Percentiles rank a stretch among this genome's conserved stretches.
Evolutionary conservation across 2,888 invertebrate genomes (phyloP).

Genomic region (Sclerodermus sp.): DNA sequence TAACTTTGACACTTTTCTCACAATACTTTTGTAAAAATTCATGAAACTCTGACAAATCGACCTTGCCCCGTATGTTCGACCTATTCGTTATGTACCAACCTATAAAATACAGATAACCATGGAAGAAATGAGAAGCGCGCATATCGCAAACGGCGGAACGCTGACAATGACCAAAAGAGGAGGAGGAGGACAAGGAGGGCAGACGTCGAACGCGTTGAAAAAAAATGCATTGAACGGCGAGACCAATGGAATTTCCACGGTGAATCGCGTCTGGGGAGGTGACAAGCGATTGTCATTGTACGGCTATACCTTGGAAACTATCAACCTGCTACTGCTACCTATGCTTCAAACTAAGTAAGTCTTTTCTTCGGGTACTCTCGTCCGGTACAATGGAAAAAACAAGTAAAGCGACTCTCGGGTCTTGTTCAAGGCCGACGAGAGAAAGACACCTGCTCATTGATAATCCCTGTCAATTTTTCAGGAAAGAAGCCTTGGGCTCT

Average conservation of each 20-base stretch:
- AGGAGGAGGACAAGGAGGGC: too few relatives aligned
- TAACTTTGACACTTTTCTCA: too few relatives aligned
- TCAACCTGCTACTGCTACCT: conserved; percentile 89
- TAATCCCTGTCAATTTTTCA: conserved; percentile 50
- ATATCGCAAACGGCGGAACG: conserved; percentile 56
- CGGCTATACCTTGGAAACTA: conserved; percentile 93
- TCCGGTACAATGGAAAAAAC: too few relatives aligned
- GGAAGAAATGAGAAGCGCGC: conserved; percentile 74
- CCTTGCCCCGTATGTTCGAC: too few relatives aligned
- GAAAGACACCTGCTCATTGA: too few relatives aligned
- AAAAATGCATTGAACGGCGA: conserved; percentile 29
- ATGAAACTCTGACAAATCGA: too few relatives aligned
- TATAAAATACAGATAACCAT: conserved; percentile 69
- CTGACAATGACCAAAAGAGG: conserved; percentile 56
- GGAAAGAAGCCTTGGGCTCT: conserved; percentile 97
- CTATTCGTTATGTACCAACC: too few relatives aligned
- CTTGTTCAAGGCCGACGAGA: too few relatives aligned
- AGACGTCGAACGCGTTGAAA: conserved; percentile 1
- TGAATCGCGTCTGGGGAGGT: conserved; percentile 60
- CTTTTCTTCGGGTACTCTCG: too few relatives aligned
- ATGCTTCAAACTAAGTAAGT: conserved; percentile 93
- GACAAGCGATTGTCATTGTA: conserved; percentile 89
- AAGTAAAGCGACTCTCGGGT: too few relatives aligned
- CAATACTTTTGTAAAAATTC: too few relatives aligned
- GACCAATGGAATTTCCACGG: conserved; percentile 47